These are phyloP conservation scores for Notodonta dromedarius DNA, from an alignment of 2,888 invertebrate species.

Conservation along the genomic window DNA sequence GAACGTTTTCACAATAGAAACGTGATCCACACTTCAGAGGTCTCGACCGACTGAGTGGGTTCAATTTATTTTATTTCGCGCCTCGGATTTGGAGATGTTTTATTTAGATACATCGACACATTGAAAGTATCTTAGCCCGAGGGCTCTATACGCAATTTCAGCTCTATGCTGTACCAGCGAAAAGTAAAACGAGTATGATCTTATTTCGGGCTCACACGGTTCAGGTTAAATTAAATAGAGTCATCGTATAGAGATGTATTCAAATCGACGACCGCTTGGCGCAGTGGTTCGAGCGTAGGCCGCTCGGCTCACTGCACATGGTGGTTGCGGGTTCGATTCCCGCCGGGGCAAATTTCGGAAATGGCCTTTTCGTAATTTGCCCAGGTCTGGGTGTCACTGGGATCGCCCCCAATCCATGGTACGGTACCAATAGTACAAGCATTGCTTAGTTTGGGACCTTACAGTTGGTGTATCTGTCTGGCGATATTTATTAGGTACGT, in stretches of 20 bases:
- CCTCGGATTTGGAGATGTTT: conserved; percentile 25
- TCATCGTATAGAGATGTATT: not conserved
- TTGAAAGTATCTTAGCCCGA: conserved; percentile 26
- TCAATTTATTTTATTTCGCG: conserved; percentile 40
- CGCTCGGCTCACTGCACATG: too few species aligned
- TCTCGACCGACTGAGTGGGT: conserved; percentile 29
- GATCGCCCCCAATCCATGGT: too few species aligned
- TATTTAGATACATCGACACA: conserved; percentile 34
- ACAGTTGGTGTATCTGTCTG: too few species aligned
- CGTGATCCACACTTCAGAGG: conserved; percentile 25
- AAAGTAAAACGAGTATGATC: conserved; percentile 21
- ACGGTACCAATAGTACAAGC: too few species aligned
- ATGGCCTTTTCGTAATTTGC: too few species aligned
- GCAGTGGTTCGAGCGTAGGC: too few species aligned
- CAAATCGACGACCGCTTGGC: too few species aligned
- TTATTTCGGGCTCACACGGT: not conserved
- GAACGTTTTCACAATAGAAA: conserved; percentile 22
- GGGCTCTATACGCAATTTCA: conserved; percentile 20
- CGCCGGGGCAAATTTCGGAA: too few species aligned
- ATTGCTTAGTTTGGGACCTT: too few species aligned
- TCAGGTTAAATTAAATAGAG: not conserved
- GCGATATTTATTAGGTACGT: too few species aligned
- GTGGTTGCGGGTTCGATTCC: too few species aligned
- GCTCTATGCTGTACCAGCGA: conserved; percentile 20
- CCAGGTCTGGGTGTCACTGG: too few species aligned